Evolutionary conservation across 2,888 invertebrate species (phyloP).

Genomic region (Buathra laborator): DNA sequence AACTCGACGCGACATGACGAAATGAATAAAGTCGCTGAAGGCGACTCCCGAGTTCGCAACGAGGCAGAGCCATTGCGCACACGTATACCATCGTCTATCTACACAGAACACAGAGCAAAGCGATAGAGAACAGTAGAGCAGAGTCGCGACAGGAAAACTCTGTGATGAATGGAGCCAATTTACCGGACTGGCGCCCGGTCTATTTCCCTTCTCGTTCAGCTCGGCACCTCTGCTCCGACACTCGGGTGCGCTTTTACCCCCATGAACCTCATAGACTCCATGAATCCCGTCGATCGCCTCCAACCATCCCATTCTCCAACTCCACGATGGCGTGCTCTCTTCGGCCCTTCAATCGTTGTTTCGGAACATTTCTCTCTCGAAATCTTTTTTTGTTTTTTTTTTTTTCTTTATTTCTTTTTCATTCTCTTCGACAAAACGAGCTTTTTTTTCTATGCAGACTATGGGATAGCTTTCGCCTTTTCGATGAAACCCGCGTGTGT

Average conservation of each 20-base stretch:
- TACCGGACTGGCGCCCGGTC: conserved; percentile 78
- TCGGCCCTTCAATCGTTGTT: conserved; percentile 61
- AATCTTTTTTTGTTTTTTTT: conserved; percentile 11
- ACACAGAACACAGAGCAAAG: conserved; percentile 49
- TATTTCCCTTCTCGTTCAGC: conserved; percentile 71
- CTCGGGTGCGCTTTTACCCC: conserved; percentile 40
- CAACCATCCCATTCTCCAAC: conserved; percentile 42
- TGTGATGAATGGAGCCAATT: conserved; percentile 81
- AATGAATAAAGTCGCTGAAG: conserved; percentile 56
- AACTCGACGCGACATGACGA: conserved; percentile 45
- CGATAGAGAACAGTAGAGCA: conserved; percentile 62
- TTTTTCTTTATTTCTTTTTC: conserved; percentile 36
- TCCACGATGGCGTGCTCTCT: conserved; percentile 9
- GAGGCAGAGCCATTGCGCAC: conserved; percentile 35
- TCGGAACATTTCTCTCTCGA: conserved; percentile 54
- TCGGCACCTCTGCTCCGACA: conserved; percentile 57
- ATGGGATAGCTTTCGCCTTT: conserved; percentile 10
- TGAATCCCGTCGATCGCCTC: conserved; percentile 47
- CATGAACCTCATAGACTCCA: conserved; percentile 54
- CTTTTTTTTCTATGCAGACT: conserved; percentile 35
- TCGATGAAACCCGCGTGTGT: conserved; percentile 9
- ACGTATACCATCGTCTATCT: not conserved
- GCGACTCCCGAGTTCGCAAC: conserved; percentile 36
- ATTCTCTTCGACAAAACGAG: conserved; percentile 26
- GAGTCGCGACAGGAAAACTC: conserved; percentile 69